These are phyloP conservation scores for Parus major DNA, from an alignment of 2,113 vertebrate species.

Conservation along the genomic window DNA sequence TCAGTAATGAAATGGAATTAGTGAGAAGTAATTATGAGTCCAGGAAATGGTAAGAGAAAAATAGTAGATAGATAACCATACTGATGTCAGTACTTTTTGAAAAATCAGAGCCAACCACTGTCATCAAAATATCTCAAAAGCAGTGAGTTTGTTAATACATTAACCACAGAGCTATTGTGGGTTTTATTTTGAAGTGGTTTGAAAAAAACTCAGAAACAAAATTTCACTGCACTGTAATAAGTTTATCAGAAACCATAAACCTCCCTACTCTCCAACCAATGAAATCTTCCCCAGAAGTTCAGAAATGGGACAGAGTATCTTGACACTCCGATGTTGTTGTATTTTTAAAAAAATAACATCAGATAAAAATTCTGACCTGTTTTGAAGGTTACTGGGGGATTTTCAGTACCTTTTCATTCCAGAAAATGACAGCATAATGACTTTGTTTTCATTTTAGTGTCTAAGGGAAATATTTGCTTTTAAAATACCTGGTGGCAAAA, in stretches of 20 bases:
- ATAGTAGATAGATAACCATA: neutral
- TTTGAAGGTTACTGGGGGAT: neutral
- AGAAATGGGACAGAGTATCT: neutral
- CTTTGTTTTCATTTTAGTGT: constrained; percentile 48
- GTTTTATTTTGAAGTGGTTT: neutral
- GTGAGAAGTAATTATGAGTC: neutral
- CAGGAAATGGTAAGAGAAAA: neutral
- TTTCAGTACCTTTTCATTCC: neutral
- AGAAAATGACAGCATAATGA: neutral
- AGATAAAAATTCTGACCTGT: neutral
- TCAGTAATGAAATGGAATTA: neutral
- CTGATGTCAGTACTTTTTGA: neutral
- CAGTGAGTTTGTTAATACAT: neutral
- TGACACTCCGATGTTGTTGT: neutral
- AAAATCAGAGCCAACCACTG: neutral
- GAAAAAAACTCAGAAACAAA: neutral
- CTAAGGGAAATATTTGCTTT: constrained; percentile 49
- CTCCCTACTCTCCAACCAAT: neutral
- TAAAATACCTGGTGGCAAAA: constrained; percentile 29
- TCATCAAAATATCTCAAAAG: neutral
- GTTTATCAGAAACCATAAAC: neutral
- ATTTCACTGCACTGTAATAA: neutral
- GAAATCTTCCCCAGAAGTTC: neutral
- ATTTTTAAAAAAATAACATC: neutral
- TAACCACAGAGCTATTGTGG: rapidly evolving